phyloP scores from a whole-genome alignment of 1,140 invertebrate species.

The Neodiprion virginianus region DNA sequence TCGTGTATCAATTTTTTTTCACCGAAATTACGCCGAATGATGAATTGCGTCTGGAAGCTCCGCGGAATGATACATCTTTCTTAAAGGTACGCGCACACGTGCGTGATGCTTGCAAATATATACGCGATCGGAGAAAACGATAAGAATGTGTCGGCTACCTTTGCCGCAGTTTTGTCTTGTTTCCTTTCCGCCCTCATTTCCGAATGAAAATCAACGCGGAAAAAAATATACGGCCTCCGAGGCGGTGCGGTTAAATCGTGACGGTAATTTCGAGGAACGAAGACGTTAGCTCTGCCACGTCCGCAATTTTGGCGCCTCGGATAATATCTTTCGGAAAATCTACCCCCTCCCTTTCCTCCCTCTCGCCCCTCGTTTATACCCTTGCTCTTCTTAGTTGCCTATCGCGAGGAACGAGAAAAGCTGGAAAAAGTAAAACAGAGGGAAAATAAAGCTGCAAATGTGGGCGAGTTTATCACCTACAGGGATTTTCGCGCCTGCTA shows the following conservation, averaged over 20 bases:
- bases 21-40: conserved; percentile 13
- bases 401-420: too few species aligned
- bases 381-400: too few species aligned
- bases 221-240: neutral
- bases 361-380: too few species aligned
- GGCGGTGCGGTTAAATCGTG: neutral
- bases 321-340: neutral
- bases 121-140: too few species aligned
- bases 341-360: neutral
- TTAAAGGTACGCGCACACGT: too few species aligned
- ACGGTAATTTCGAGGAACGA: neutral
- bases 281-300: neutral
- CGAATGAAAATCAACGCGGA: neutral
- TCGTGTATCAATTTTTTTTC: conserved; percentile 27
- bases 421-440: too few species aligned
- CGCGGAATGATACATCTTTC: neutral
- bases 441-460: too few species aligned
- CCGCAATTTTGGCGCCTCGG: neutral
- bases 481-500: too few species aligned
- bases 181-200: conserved; percentile 4
- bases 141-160: too few species aligned
- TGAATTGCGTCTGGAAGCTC: conserved; percentile 10
- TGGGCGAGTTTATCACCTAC: too few species aligned
- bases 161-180: neutral
- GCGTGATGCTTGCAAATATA: too few species aligned